Percentiles rank a stretch among this genome's conserved stretches.
Conservation (phyloP, 2,888 invertebrate genomes). For the Microctonus brassicae region DNA sequence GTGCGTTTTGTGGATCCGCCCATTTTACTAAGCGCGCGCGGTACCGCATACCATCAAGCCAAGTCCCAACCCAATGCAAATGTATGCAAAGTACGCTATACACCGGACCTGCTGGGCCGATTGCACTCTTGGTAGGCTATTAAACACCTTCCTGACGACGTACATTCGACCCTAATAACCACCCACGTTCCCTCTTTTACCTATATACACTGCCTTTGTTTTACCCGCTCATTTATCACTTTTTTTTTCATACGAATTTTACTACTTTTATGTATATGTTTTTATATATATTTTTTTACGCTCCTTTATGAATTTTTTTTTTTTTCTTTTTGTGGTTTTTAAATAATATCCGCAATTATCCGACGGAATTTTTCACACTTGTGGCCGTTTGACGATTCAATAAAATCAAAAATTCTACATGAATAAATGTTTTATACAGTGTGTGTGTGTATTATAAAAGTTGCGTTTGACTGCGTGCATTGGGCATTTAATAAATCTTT, state of each 20-base stretch:
- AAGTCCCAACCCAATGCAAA: constrained; percentile 56
- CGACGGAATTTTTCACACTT: not conserved
- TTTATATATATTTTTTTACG: constrained; percentile 1
- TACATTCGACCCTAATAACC: constrained; percentile 57
- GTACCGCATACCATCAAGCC: constrained; percentile 45
- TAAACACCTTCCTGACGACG: constrained; percentile 66
- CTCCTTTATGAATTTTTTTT: too few species aligned
- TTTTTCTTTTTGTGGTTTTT: constrained; percentile 1
- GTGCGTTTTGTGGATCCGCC: constrained; percentile 47
- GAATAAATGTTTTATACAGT: not conserved
- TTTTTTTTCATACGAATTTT: constrained; percentile 7
- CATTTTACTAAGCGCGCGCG: constrained; percentile 51
- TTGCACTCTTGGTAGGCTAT: constrained; percentile 66
- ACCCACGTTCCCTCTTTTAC: constrained; percentile 34
- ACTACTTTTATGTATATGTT: constrained; percentile 1
- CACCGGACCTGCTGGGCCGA: constrained; percentile 48
- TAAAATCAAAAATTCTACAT: not conserved
- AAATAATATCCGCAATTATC: not conserved
- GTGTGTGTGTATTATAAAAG: not conserved
- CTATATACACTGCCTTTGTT: constrained; percentile 21
- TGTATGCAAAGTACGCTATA: constrained; percentile 63
- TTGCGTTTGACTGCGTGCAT: not conserved
- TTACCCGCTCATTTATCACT: constrained; percentile 26
- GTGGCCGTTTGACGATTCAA: not conserved
- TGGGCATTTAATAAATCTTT: not conserved